Evolutionary conservation across 2,113 vertebrate species (phyloP).

Genomic region (Mirza zaza): DNA sequence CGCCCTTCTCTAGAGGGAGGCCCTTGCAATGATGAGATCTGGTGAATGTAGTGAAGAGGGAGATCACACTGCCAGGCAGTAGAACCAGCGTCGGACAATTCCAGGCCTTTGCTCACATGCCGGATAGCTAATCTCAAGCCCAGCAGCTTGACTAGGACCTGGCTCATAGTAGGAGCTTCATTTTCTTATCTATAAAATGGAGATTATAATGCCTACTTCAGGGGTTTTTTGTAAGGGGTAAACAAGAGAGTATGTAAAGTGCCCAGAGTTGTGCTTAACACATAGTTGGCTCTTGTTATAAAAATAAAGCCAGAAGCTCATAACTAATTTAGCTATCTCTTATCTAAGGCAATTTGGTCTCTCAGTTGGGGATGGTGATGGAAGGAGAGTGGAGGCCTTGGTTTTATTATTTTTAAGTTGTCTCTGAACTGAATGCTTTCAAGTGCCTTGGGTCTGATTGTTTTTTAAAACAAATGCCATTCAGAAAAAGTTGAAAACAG

Average conservation of each 20-base stretch:
- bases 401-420: neutral
- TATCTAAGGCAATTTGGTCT: neutral
- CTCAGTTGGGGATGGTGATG: neutral
- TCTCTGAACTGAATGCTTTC: neutral
- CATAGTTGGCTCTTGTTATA: neutral
- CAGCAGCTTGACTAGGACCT: neutral
- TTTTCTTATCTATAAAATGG: neutral
- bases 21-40: neutral
- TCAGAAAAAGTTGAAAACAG: neutral
- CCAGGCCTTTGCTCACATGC: neutral
- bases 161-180: neutral
- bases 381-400: neutral
- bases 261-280: neutral
- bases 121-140: neutral
- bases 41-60: neutral
- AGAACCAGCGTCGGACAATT: neutral
- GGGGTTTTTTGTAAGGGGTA: neutral
- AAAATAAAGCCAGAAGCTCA: neutral
- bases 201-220: neutral
- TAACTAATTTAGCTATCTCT: neutral
- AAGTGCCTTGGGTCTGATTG: neutral
- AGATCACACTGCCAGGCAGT: neutral
- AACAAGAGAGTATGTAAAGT: neutral
- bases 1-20: neutral
- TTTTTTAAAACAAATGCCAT: neutral